These are phyloP conservation scores for Monopterus albus DNA, from an alignment of 2,113 vertebrate species.

Conservation along the genomic window DNA sequence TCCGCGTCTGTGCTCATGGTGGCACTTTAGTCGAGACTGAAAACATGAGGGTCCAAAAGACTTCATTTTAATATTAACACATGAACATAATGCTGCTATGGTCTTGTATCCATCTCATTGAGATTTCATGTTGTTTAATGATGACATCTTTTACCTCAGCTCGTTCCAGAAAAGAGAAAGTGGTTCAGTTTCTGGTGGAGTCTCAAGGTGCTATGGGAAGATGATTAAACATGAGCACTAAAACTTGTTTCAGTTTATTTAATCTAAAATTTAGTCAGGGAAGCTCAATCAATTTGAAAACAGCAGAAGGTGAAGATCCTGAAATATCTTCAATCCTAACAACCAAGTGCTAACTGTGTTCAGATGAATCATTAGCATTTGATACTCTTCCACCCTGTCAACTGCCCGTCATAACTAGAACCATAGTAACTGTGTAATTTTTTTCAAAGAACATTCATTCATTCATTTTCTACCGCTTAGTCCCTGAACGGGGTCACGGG, in stretches of 20 bases:
- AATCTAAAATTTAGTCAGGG: background rate
- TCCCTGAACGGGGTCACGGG: too few species aligned
- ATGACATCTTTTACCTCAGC: slow-evolving; percentile 27
- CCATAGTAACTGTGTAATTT: too few species aligned
- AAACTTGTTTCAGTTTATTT: background rate
- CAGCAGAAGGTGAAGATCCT: background rate
- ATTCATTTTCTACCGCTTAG: too few species aligned
- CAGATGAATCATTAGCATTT: too few species aligned
- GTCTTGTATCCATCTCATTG: background rate
- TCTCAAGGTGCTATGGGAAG: slow-evolving; percentile 8
- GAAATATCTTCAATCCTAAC: background rate
- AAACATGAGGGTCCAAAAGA: background rate
- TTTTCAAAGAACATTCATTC: too few species aligned
- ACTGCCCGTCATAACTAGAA: too few species aligned
- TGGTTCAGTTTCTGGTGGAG: background rate
- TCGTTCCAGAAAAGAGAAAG: background rate
- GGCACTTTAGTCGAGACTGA: slow-evolving; percentile 21
- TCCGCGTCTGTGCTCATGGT: slow-evolving; percentile 43
- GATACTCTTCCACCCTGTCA: too few species aligned
- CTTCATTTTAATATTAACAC: background rate
- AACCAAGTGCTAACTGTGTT: background rate
- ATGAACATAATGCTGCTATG: background rate
- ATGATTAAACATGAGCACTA: background rate
- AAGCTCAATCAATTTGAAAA: background rate
- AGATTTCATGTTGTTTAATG: background rate